These are phyloP conservation scores for Drymonia ruficornis DNA, from an alignment of 2,888 invertebrate species.

Conservation along the genomic window DNA sequence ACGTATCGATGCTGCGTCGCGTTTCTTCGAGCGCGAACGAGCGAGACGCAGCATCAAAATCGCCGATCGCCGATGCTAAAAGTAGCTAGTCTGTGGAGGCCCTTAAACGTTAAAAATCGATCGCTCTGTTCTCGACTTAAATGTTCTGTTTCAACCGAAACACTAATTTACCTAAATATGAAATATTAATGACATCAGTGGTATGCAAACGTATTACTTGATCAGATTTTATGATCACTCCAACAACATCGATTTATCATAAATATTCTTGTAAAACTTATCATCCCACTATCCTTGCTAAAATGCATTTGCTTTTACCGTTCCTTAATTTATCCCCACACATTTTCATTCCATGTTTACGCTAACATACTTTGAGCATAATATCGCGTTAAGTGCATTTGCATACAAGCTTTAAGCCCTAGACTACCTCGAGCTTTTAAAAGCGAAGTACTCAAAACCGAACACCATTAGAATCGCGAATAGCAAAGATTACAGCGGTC, in stretches of 20 bases:
- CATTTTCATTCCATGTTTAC: constrained; percentile 1
- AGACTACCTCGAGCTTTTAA: constrained; percentile 1
- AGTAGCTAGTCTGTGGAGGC: too few species aligned
- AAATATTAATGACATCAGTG: too few species aligned
- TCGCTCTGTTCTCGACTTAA: too few species aligned
- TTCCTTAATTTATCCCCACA: neutral
- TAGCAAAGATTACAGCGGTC: constrained; percentile 37
- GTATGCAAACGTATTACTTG: too few species aligned
- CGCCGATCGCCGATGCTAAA: too few species aligned
- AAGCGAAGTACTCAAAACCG: constrained; percentile 4
- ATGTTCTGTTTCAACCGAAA: too few species aligned
- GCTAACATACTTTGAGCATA: neutral
- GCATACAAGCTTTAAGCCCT: neutral
- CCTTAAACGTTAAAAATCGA: too few species aligned
- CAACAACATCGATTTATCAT: too few species aligned
- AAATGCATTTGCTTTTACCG: neutral
- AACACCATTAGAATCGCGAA: constrained; percentile 22
- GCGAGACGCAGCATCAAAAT: too few species aligned
- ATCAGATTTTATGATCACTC: neutral
- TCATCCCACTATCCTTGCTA: neutral
- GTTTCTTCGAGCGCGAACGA: too few species aligned
- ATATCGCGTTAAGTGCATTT: constrained; percentile 8
- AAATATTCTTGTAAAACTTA: neutral
- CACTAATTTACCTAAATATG: too few species aligned
- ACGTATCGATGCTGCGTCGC: too few species aligned